Percentiles rank a stretch among this genome's conserved stretches.
Evolutionary conservation across 2,797 vertebrate genomes (phyloP).

Genomic region (Muscicapa comitata): DNA sequence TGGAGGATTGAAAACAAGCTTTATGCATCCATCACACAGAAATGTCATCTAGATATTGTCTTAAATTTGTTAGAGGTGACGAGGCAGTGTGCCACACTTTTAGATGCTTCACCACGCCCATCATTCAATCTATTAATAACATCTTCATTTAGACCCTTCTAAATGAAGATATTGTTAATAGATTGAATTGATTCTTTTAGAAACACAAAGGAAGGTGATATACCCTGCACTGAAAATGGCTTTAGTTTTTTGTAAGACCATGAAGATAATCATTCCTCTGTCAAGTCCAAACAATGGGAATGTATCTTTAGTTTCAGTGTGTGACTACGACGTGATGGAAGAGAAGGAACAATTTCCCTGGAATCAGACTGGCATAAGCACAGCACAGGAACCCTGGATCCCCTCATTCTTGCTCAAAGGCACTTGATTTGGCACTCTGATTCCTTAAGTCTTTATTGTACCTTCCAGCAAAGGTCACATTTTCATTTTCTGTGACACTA

Average conservation of each 20-base stretch:
- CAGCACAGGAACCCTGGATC: not conserved
- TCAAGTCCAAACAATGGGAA: not conserved
- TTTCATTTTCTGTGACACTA: not conserved
- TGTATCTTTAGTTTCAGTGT: not conserved
- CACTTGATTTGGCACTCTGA: not conserved
- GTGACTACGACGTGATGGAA: not conserved
- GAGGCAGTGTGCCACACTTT: not conserved
- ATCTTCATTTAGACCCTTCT: not conserved
- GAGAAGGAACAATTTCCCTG: not conserved
- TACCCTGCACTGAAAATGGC: not conserved
- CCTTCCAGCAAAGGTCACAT: not conserved
- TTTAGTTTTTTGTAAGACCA: not conserved
- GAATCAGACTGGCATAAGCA: not conserved
- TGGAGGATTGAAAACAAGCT: not conserved
- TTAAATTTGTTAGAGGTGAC: not conserved
- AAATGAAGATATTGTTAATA: too few relatives aligned
- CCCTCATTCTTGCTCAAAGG: not conserved
- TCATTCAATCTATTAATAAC: not conserved
- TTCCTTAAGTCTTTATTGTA: not conserved
- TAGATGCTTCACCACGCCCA: not conserved
- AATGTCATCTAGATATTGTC: not conserved
- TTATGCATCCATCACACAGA: not conserved
- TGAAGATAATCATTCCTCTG: not conserved
- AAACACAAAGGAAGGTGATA: not conserved
- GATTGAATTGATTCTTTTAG: not conserved